These are phyloP conservation scores for Platyrinchus mystaceus DNA, from an alignment of 2,797 vertebrate species.

Conservation along the genomic window DNA sequence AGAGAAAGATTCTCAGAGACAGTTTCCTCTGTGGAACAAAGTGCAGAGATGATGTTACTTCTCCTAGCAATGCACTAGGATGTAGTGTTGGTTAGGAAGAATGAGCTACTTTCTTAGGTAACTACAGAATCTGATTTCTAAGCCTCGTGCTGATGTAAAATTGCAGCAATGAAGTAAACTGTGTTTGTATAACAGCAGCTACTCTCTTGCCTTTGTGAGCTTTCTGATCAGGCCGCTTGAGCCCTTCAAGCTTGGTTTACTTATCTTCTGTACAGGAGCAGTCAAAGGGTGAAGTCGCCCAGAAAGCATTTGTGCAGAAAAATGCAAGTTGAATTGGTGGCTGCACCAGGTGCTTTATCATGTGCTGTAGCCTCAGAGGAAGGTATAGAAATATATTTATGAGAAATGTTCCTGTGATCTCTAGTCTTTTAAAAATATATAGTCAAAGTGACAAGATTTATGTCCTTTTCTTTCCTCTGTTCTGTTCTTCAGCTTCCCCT, in stretches of 20 bases:
- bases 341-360: background rate
- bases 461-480: background rate
- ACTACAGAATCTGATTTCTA: background rate
- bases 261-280: background rate
- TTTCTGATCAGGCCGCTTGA: background rate
- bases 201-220: background rate
- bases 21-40: background rate
- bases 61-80: background rate
- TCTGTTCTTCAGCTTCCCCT: background rate
- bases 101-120: background rate
- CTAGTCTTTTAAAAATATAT: background rate
- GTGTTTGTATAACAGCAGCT: background rate
- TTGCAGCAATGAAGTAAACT: background rate
- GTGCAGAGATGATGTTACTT: background rate
- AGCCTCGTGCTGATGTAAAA: background rate
- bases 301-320: slow-evolving; percentile 20
- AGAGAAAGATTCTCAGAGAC: background rate
- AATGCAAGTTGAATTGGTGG: background rate
- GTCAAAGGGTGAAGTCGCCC: slow-evolving; percentile 7
- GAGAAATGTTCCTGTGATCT: background rate
- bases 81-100: background rate
- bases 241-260: background rate
- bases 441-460: background rate
- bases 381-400: background rate
- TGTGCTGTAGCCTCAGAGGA: background rate